Conservation (phyloP, 2,888 invertebrate genomes). For the Dinocampus coccinellae region DNA sequence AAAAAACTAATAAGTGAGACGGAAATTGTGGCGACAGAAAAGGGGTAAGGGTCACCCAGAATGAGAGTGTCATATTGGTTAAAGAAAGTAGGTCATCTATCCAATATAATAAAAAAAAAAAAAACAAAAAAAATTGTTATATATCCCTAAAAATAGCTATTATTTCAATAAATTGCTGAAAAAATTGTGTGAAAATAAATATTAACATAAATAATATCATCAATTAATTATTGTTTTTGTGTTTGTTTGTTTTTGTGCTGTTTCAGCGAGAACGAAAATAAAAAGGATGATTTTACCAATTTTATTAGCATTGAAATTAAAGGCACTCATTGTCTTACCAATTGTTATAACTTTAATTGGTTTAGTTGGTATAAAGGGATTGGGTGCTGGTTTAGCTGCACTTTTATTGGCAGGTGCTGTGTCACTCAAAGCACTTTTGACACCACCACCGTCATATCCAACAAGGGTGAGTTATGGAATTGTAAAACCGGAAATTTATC, state of each 20-base stretch:
- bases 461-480: conserved; percentile 62
- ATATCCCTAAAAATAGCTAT: no score
- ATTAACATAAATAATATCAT: not conserved
- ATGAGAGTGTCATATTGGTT: conserved; percentile 59
- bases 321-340: conserved; percentile 75
- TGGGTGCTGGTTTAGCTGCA: conserved; percentile 75
- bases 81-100: conserved; percentile 64
- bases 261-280: conserved; percentile 72
- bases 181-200: conserved; percentile 25
- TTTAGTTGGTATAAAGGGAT: conserved; percentile 77
- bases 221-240: not conserved
- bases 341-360: conserved; percentile 74
- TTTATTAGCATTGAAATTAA: conserved; percentile 75
- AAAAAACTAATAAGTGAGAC: no score
- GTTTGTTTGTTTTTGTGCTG: not conserved
- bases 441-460: conserved; percentile 57
- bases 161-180: not conserved
- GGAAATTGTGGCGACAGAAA: not conserved
- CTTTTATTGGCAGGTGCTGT: conserved; percentile 73
- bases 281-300: conserved; percentile 76
- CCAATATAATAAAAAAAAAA: not conserved
- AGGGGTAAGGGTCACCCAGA: conserved; percentile 55
- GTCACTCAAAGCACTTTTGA: conserved; percentile 61
- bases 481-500: conserved; percentile 63
- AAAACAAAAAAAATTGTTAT: conserved; percentile 48